Conservation (phyloP, 2,888 invertebrate genomes). For the Drosophila mimica region DNA sequence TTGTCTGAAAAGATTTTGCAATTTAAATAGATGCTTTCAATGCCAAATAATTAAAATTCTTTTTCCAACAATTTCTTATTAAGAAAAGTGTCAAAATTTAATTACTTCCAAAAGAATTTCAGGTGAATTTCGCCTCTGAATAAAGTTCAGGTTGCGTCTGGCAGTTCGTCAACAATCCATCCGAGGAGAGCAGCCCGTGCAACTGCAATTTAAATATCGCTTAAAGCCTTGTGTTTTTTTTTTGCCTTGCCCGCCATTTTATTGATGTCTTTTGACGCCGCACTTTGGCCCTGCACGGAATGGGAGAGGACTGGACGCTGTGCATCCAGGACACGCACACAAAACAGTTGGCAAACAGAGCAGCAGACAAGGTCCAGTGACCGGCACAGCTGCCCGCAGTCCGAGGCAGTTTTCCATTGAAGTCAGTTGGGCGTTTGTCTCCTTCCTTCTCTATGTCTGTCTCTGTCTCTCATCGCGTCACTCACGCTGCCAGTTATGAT, state of each 20-base stretch:
- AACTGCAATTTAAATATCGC: constrained; percentile 43
- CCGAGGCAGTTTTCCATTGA: constrained; percentile 49
- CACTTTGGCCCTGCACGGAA: constrained; percentile 40
- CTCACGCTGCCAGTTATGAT: constrained; percentile 37
- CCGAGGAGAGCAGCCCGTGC: neutral
- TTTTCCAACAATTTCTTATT: no score
- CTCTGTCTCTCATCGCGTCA: constrained; percentile 38
- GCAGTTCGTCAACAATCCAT: constrained; percentile 4
- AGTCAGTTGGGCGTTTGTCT: constrained; percentile 41
- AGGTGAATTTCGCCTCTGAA: neutral
- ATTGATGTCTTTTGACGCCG: constrained; percentile 72
- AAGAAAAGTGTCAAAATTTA: neutral
- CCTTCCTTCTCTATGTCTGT: constrained; percentile 7
- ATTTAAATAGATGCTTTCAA: neutral
- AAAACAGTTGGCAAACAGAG: constrained; percentile 43
- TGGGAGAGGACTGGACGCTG: constrained; percentile 6
- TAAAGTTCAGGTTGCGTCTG: neutral
- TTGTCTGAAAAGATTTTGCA: neutral
- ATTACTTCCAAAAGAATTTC: neutral
- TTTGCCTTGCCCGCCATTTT: constrained; percentile 53
- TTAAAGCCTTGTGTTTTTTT: constrained; percentile 28
- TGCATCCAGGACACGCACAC: constrained; percentile 40
- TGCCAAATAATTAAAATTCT: neutral
- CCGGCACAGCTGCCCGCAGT: constrained; percentile 51
- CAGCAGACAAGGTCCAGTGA: constrained; percentile 19